Evolutionary conservation across 2,888 invertebrate genomes (phyloP).

Genomic region (Bibio marci): DNA sequence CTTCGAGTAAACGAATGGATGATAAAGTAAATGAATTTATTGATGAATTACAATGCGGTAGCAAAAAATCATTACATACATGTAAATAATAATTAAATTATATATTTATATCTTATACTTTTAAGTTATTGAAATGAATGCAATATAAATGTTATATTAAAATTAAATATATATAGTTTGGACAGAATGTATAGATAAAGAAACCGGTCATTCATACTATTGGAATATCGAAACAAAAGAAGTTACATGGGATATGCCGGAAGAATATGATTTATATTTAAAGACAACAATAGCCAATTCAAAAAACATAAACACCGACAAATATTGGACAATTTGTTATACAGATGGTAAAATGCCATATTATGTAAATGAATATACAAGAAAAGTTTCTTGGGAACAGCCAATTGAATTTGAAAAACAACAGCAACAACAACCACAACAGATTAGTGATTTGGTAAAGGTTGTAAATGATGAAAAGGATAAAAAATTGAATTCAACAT

Average conservation of each 20-base stretch:
- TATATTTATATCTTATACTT: too few species aligned
- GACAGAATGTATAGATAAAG: constrained; percentile 44
- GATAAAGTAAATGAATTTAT: background rate
- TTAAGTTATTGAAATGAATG: too few species aligned
- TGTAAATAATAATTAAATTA: too few species aligned
- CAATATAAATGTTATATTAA: too few species aligned
- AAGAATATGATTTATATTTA: constrained; percentile 24
- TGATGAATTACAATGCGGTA: background rate
- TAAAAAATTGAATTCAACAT: too few species aligned
- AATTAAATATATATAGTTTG: too few species aligned
- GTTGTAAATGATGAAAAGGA: too few species aligned
- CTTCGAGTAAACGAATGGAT: background rate
- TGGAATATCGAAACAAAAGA: constrained; percentile 45
- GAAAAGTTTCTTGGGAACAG: constrained; percentile 11
- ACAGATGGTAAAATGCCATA: constrained; percentile 10
- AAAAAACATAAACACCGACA: constrained; percentile 1
- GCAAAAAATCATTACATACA: background rate
- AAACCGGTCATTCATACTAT: constrained; percentile 42
- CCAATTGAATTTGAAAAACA: constrained; percentile 11
- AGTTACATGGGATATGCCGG: constrained; percentile 45
- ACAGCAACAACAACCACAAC: too few species aligned
- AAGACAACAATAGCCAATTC: constrained; percentile 1
- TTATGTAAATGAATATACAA: constrained; percentile 11
- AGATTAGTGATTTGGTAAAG: too few species aligned
- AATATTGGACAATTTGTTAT: constrained; percentile 7